These are phyloP conservation scores for Syncerus caffer DNA, from an alignment of 2,797 vertebrate species.

Conservation along the genomic window DNA sequence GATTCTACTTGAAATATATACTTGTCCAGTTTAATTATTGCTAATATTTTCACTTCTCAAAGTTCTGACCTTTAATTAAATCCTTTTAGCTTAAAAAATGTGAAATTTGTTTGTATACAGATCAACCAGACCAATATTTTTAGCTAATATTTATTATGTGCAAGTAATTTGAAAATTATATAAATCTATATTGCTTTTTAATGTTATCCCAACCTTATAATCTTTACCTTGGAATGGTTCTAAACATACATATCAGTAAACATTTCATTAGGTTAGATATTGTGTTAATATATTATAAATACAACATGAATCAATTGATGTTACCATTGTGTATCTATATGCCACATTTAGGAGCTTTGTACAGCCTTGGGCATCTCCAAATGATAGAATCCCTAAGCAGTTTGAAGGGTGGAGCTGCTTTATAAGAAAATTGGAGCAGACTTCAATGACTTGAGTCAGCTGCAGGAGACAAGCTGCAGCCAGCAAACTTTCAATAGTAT, in stretches of 20 bases:
- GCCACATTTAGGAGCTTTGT: constrained; percentile 93
- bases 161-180: neutral
- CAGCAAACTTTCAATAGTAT: constrained; percentile 96
- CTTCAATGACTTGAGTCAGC: constrained; percentile 96
- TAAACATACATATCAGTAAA: neutral
- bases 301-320: constrained; percentile 27
- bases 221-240: neutral
- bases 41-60: neutral
- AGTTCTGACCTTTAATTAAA: neutral
- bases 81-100: neutral
- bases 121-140: neutral
- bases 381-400: constrained; percentile 97
- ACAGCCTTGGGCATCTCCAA: constrained; percentile 97
- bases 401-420: constrained; percentile 99
- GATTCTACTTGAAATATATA: neutral
- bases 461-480: constrained; percentile 98
- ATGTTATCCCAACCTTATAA: neutral
- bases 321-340: constrained; percentile 97
- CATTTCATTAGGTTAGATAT: neutral
- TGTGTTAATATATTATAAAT: neutral
- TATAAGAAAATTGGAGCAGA: constrained; percentile 98
- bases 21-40: neutral
- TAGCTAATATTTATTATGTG: neutral
- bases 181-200: neutral
- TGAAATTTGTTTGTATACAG: neutral